phyloP scores from a whole-genome alignment of 2,113 vertebrate species.

The Esox niger region DNA sequence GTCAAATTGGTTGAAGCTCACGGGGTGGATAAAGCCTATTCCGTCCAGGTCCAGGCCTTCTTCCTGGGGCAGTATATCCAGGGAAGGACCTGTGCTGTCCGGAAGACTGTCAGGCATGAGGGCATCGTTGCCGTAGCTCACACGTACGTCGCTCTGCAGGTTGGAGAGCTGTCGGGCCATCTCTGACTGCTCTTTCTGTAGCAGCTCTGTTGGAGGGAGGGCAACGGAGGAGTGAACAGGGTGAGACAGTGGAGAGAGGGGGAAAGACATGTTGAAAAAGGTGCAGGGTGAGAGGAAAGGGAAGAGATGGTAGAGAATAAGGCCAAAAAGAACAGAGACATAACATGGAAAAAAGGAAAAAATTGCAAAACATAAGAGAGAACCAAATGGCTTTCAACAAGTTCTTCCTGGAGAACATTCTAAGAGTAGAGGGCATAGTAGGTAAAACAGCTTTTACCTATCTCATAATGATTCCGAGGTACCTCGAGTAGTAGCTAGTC shows the following conservation, averaged over 20 bases:
- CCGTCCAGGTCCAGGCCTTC: constrained; percentile 83
- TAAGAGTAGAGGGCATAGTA: no score
- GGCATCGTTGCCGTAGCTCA: constrained; percentile 97
- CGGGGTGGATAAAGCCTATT: constrained; percentile 90
- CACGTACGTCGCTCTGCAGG: constrained; percentile 89
- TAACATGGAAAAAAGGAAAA: no score
- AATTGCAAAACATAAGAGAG: no score
- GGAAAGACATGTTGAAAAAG: background rate
- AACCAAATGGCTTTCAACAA: no score
- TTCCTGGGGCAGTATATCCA: constrained; percentile 86
- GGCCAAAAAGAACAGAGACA: no score
- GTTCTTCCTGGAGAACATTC: no score
- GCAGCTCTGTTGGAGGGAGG: constrained; percentile 72
- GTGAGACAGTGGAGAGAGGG: background rate
- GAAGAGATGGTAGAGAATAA: no score
- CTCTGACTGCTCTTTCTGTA: constrained; percentile 94
- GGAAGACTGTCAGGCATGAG: constrained; percentile 88
- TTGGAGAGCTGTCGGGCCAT: constrained; percentile 92
- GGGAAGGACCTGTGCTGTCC: constrained; percentile 72
- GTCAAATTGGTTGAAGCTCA: constrained; percentile 92
- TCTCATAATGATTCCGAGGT: no score
- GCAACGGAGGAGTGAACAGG: background rate
- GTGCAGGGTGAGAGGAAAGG: background rate
- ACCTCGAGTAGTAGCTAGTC: no score
- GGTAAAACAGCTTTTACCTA: no score